Conservation (phyloP, 2,113 vertebrate species). For the Coryphaenoides rupestris region DNA sequence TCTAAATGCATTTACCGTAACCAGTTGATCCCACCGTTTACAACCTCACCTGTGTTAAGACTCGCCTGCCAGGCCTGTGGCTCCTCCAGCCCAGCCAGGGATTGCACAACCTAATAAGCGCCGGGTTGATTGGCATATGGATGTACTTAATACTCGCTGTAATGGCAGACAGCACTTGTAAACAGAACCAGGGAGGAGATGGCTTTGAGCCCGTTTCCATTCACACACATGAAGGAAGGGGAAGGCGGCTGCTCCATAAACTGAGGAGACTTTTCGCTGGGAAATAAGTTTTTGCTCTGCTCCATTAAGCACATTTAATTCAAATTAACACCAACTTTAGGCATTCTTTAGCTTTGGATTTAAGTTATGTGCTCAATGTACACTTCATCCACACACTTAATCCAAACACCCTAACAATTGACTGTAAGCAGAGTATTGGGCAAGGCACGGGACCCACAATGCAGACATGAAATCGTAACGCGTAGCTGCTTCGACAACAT, state of each 20-base stretch:
- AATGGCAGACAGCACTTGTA: neutral
- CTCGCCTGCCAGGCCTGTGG: constrained; percentile 10
- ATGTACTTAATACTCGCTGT: constrained; percentile 38
- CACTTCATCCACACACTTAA: too few relatives aligned
- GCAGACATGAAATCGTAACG: too few relatives aligned
- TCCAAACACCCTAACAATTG: too few relatives aligned
- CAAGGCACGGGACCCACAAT: too few relatives aligned
- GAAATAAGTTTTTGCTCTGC: too few relatives aligned
- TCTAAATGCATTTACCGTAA: constrained; percentile 5
- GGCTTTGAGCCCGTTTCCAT: neutral
- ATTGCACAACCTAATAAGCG: constrained; percentile 32
- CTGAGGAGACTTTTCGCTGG: too few relatives aligned
- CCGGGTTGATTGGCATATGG: constrained; percentile 43
- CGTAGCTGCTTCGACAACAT: too few relatives aligned
- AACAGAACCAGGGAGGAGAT: constrained; percentile 10
- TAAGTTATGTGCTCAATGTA: too few relatives aligned
- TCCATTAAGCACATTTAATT: too few relatives aligned
- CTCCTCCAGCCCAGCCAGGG: constrained; percentile 30
- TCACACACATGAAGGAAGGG: neutral
- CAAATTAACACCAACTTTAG: too few relatives aligned
- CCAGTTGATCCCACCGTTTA: constrained; percentile 5
- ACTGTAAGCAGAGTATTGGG: too few relatives aligned
- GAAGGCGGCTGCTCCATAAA: constrained; percentile 8
- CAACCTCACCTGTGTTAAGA: constrained; percentile 24
- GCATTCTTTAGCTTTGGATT: too few relatives aligned